phyloP scores from a whole-genome alignment of 2,797 vertebrate genomes.

The Sebastes hubbsi region DNA sequence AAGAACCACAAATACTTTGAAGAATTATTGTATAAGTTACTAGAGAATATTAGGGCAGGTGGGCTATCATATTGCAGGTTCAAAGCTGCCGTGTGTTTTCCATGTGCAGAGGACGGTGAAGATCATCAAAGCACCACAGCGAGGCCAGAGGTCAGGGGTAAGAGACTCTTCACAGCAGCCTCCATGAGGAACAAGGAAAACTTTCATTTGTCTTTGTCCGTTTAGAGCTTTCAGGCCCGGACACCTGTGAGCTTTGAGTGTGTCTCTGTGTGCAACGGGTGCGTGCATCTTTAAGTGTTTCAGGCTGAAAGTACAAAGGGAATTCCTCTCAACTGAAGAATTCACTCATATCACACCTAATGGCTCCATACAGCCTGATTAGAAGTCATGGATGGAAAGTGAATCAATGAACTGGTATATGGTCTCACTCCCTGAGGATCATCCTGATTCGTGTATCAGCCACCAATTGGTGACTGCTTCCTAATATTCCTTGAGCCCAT shows the following conservation, averaged over 20 bases:
- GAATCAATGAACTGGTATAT: not conserved
- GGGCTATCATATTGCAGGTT: not conserved
- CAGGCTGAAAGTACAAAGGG: not conserved
- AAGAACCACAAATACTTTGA: conserved; percentile 3
- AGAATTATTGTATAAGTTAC: not conserved
- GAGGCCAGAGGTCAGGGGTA: conserved; percentile 36
- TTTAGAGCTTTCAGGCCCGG: conserved; percentile 30
- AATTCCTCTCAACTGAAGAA: not conserved
- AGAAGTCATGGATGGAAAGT: not conserved
- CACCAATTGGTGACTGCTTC: not conserved
- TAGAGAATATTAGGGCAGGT: not conserved
- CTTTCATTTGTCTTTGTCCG: conserved; percentile 55
- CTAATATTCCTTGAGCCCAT: not conserved
- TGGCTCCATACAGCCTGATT: not conserved
- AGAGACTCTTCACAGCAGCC: conserved; percentile 47
- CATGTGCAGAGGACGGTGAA: conserved; percentile 22
- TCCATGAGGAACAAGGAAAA: conserved; percentile 10
- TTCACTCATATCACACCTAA: not conserved
- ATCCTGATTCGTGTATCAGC: not conserved
- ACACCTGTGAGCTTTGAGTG: conserved; percentile 50
- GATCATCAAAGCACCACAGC: conserved; percentile 48
- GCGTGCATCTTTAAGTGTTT: conserved; percentile 21
- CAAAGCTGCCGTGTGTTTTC: conserved; percentile 14
- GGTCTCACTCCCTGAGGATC: not conserved
- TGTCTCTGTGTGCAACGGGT: not conserved